Evolutionary conservation across 2,888 invertebrate genomes (phyloP), one percentile per base, ranked within the genome.

Genomic region (Mylabris sibirica): DNA sequence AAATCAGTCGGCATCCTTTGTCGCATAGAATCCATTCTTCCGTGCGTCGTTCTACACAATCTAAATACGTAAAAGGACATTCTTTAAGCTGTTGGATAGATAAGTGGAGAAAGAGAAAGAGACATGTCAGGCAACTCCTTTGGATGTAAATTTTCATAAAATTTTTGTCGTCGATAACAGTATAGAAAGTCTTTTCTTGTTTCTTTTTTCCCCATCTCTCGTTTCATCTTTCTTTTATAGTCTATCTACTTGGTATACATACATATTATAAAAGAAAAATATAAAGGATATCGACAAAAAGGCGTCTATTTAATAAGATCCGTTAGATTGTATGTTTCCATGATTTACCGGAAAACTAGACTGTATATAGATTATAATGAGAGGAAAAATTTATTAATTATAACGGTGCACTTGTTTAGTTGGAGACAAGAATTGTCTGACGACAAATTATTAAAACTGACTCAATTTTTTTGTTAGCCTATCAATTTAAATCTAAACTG

Each of bases 41-140:
- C 82, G 75, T 81, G 81, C 81, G 79, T 81, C 80, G 79, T 20
- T 20, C 79, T 78, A 79, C 81, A 81, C 82, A 82, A 83, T 83
- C 83, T 81, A 83, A 83, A 83, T 83, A 82, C 83, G 80, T 82
- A 83, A 81, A 83, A 83, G 83, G 82, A 83, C 83, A 83, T 83
- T 82, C 82, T 82, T 83, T 81, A 81, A 20, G 80, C 78, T 78
- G 81, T 78, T 82, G 83, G 84, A 83, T 82, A 83, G 84, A 83
- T 83, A 83, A 83, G 83, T 83, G 49, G 49, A 49, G 49, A 49
- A 49, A 49, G 49, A 49, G 49, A 20, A 49, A 49, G 49, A 82
- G 83, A 81, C 83, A 84, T 82, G 84, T 84, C 84, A 83, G 77
- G 75, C 82, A 82, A 83, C 82, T 83, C 84, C 84, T 84, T 84